Evolutionary conservation across 2,797 vertebrate genomes (phyloP), one percentile per base, ranked within the genome.

Genomic region (Eleutherodactylus coqui): DNA sequence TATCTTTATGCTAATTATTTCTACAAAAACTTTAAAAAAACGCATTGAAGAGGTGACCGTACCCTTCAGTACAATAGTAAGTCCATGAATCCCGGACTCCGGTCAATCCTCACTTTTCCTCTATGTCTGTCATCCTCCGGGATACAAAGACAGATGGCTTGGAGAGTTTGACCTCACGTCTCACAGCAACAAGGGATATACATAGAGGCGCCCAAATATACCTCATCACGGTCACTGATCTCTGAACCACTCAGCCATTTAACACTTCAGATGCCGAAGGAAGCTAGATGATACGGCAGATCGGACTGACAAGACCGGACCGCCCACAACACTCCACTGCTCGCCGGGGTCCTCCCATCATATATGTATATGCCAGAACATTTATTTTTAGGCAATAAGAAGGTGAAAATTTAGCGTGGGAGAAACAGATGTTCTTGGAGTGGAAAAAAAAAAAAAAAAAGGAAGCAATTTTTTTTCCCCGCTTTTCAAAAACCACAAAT

Each of bases 191-290:
- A 32, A 53, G 83, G 34, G 72, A 67, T 84, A 84, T 84, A 84
- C 58, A 77, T 84, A 69, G 83, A 84, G 73, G 41, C 27, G 69
- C 75, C 83, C 60, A 84, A 78, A 78, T 78, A 77, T 84, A 77
- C 83, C 58, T 43, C 58, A 29, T 55, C 21, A 5, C 21, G 51
- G 81, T 75, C 72, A 64, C 81, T 34, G 69, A 72, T 83, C 72
- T 49, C 82, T n/a, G 72, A 58, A 38, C 70, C 38, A 58, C 69
- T 80, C 32, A 38, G 69, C 24, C 64, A 45, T 29, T 75, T 76
- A 75, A 84, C 82, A 47, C 82, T 76, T 76, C 41, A 47, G 19
- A 36, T 10, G 32, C 82, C 14, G 73, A 34, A 16, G 55, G 38
- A 62, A 13, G 80, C 64, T 11, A 72, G 10, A 41, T 27, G 64